Base-by-base conservation (phyloP, 2,888 invertebrate genomes). In the Stenodema calcarata region DNA sequence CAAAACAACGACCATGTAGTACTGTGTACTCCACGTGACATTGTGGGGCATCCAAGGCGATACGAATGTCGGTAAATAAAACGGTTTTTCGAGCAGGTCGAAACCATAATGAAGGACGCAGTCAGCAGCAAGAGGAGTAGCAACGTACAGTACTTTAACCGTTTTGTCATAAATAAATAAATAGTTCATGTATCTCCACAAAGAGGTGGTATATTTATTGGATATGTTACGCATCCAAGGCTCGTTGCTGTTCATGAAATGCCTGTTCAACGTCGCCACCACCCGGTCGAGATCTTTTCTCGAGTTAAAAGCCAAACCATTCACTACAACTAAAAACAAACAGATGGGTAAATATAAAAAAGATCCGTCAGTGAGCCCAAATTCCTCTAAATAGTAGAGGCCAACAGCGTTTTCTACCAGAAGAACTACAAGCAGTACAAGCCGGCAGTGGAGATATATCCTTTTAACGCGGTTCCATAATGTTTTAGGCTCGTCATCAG, bases 81-180 rank as follows among this genome's bases (percentile, higher is more conserved):
- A 18, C 4, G 62, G 82, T n/a, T 18, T 41, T 62, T 82, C 82
- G 35, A 82, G 12, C 18, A 11, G 14, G 42, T 82, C 70, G 41
- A 82, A 82, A 1, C n/a, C 82, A 35, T 41, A 70, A 41, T 82
- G 82, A 1, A 82, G 82, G 0, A 82, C 23, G 4, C 69, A 35
- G 69, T 82, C 82, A 0, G 28, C n/a, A 12, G 41, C 30, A 7
- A 69, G 23, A 1, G 82, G 82, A 4, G 27, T 35, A 1, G 3
- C 18, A 0, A 70, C 1, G 70, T 82, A 42, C 41, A 69, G 1
- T 11, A 18, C 11, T 12, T 30, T 18, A 12, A 14, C 35, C 14
- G 11, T 35, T 27, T 12, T 23, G 27, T 80, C 14, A 30, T 80
- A 80, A 12, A 14, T 27, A 4, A 27, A 28, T 16, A 50, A 28